Evolutionary conservation across 37 sponge, comb jelly and placozoan genomes (phyloP), one percentile per base, ranked within the genome.

Genomic region (Hexactinellida sp.): DNA sequence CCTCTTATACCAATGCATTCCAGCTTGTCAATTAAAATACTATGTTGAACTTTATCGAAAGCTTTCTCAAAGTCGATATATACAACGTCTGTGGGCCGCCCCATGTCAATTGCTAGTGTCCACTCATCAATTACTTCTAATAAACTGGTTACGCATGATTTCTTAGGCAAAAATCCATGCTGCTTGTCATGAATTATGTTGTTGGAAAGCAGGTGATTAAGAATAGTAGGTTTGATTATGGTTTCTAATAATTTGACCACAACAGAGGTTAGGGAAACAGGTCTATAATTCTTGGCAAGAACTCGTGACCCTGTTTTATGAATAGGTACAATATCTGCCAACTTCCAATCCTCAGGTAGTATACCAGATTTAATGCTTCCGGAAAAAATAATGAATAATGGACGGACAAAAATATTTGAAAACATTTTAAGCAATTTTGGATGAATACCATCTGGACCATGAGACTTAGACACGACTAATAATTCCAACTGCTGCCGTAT

Each of bases 311-410:
- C 88, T 24, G 84, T 88, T 37, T 88, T 88, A 28, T 36, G 37
- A 0, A 89, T 37, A 37, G 89, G 86, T n/a, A 38, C 63, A 1
- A 89, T 38, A 89, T 85, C 82, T 0, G 89, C 83, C 54, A 36
- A 34, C 0, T 37, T 89, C 86, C 84, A 89, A 38, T 89, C 86
- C 13, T 39, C 82, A 41, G 89, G 89, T 32, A 89, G 86, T 0
- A 13, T 35, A 24, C 89, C 86, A 7, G 82, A n/a, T 24, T 41
- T 13, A 13, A 41, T 5, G 47, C 47, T 41, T 41, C 13, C 13
- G 13, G 5, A 16, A 41, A 41, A 41, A 41, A 41, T 41, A 13
- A 16, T 16, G 47, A 41, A 41, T 16, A 41, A 13, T 41, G 13
- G 5, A 41, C 13, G 5, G 13, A 13, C 47, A 41, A 41, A 41